These are phyloP conservation scores for Aphelinus certus DNA, from an alignment of 1,140 invertebrate species.

Conservation along the genomic window DNA sequence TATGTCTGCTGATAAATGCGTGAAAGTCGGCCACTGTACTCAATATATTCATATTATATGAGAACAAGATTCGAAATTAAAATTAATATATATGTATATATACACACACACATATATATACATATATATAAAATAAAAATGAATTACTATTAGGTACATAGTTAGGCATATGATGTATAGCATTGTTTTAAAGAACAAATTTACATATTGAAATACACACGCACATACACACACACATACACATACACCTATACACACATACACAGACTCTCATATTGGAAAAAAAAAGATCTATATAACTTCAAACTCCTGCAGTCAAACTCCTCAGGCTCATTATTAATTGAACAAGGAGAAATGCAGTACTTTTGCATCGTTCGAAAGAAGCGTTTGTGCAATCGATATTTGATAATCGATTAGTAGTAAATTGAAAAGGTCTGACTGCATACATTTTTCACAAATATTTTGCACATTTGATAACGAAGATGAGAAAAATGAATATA, in stretches of 20 bases:
- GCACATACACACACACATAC: conserved; percentile 45
- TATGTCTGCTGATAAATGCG: conserved; percentile 54
- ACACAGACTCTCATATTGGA: conserved; percentile 39
- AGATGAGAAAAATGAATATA: conserved; percentile 33
- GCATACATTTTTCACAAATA: conserved; percentile 62
- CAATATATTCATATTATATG: conserved; percentile 59
- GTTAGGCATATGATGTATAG: conserved; percentile 58
- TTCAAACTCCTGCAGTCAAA: conserved; percentile 29
- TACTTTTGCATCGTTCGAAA: conserved; percentile 10
- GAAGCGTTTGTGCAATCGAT: conserved; percentile 28
- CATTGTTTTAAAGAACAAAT: conserved; percentile 56
- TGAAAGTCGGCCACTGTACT: conserved; percentile 60
- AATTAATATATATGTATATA: conserved; percentile 52
- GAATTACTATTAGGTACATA: conserved; percentile 56
- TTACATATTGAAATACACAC: conserved; percentile 38
- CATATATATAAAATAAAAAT: conserved; percentile 39
- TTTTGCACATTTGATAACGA: conserved; percentile 65
- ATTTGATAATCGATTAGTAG: conserved; percentile 5
- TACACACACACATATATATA: conserved; percentile 25
- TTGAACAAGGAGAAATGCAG: conserved; percentile 20
- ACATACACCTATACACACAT: conserved; percentile 33
- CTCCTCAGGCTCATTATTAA: conserved; percentile 29
- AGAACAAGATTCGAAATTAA: conserved; percentile 62
- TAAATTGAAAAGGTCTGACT: conserved; percentile 36
- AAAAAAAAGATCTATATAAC: conserved; percentile 34